These are phyloP conservation scores for Eulemur albifrons DNA, from an alignment of 2,797 vertebrate species.

Conservation along the genomic window DNA sequence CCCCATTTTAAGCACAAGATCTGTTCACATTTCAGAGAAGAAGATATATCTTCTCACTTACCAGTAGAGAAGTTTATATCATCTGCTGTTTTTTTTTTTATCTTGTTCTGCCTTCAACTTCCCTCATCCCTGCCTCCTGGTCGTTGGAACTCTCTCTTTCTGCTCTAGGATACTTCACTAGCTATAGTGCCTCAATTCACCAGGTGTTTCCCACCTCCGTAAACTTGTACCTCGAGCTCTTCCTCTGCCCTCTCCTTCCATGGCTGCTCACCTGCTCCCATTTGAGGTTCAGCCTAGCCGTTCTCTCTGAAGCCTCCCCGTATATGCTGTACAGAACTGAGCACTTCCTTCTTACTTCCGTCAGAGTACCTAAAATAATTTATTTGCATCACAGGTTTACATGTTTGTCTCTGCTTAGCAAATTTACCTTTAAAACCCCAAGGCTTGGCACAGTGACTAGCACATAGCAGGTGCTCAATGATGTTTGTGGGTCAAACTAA, in stretches of 20 bases:
- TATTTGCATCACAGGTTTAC: not conserved
- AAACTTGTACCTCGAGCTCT: not conserved
- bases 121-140: not conserved
- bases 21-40: constrained; percentile 20
- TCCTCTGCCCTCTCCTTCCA: not conserved
- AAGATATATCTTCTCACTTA: not conserved
- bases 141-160: not conserved
- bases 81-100: not conserved
- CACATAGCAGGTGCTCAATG: not conserved
- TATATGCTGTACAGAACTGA: not conserved
- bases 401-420: not conserved
- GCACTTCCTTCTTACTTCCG: not conserved
- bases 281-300: not conserved
- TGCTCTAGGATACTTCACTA: not conserved
- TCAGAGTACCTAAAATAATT: not conserved
- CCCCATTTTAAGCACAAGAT: constrained; percentile 20
- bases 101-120: not conserved
- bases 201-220: not conserved
- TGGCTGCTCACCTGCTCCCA: not conserved
- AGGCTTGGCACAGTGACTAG: not conserved
- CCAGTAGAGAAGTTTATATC: not conserved
- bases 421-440: not conserved
- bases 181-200: not conserved
- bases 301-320: not conserved
- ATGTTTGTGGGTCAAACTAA: not conserved